Evolutionary conservation across 2,113 vertebrate species (phyloP), one percentile per base, ranked within the genome.

Genomic region (Oplegnathus fasciatus): DNA sequence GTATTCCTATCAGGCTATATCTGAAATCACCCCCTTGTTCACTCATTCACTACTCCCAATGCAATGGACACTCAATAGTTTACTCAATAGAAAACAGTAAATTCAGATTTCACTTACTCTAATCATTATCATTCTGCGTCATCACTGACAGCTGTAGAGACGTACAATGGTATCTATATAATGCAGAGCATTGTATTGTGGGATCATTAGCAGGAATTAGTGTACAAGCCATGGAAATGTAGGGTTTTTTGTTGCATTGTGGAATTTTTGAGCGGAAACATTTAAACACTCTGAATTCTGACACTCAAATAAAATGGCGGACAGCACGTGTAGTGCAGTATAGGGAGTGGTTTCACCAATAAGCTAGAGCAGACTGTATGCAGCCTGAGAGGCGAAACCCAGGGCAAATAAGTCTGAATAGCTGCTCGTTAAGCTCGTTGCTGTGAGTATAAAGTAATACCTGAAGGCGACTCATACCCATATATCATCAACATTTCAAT

Each of bases 391-490:
- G 60, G 22, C 50, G 46, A 88, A 52, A 24, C 34, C 62, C 15
- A 24, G 64, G 57, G 26, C 72, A 60, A 40, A 78, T 6, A 37
- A 13, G 71, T 22, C 26, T 34, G 17, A 11, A 37, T 0, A 22
- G 48, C 22, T 37, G 9, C 44, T 57, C 1, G 5, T 1, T 9
- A n/a, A 26, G 2, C 2, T 50, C 24, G n/a, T 28, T 37, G 7
- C 26, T 32, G 18, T 46, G 66, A 54, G 30, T 28, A 24, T 50
- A 22, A 13, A 8, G n/a, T 61, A 75, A 67, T 18, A 46, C 55
- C 10, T 24, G 46, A 83, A 75, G 40, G 62, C 42, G 9, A 57
- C 61, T 76, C 28, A 58, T 60, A 84, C 10, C 62, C 28, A 76
- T 6, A 69, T 64, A 67, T 37, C 30, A 67, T 37, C 30, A 40